These are phyloP conservation scores for Malurus elegans DNA, from an alignment of 2,113 vertebrate species.

Conservation along the genomic window DNA sequence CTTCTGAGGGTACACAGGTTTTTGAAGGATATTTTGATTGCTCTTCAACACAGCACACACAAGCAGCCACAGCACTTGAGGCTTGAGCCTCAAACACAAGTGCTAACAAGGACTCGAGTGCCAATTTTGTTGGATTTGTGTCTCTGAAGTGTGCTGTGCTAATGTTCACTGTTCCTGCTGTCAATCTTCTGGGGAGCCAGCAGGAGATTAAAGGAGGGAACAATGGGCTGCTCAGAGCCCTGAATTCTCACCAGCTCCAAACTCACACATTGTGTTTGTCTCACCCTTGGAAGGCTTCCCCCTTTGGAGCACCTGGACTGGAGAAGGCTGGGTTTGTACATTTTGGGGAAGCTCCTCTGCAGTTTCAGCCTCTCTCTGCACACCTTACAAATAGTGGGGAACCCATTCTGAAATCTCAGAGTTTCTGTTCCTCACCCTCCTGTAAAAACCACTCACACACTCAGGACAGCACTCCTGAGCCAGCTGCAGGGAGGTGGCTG, in stretches of 20 bases:
- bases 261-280: not conserved
- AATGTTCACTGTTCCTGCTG: constrained; percentile 11
- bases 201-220: constrained; percentile 28
- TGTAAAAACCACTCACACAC: not conserved
- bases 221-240: constrained; percentile 13
- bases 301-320: not conserved
- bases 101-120: constrained; percentile 42
- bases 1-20: not conserved
- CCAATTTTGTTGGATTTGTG: constrained; percentile 48
- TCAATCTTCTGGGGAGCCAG: constrained; percentile 18
- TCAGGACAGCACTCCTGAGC: not conserved
- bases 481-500: not conserved
- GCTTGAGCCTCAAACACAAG: not conserved
- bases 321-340: not conserved
- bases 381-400: not conserved
- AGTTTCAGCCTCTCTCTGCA: not conserved
- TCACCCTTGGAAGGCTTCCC: not conserved
- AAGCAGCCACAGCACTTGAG: constrained; percentile 14
- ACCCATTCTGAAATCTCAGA: not conserved
- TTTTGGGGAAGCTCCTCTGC: not conserved
- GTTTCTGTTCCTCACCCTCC: not conserved
- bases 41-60: not conserved
- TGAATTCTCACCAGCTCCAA: not conserved
- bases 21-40: not conserved
- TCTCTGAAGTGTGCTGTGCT: constrained; percentile 31